Evolutionary conservation across 2,797 vertebrate species (phyloP), one percentile per base, ranked within the genome.

Genomic region (Graptemys geographica): DNA sequence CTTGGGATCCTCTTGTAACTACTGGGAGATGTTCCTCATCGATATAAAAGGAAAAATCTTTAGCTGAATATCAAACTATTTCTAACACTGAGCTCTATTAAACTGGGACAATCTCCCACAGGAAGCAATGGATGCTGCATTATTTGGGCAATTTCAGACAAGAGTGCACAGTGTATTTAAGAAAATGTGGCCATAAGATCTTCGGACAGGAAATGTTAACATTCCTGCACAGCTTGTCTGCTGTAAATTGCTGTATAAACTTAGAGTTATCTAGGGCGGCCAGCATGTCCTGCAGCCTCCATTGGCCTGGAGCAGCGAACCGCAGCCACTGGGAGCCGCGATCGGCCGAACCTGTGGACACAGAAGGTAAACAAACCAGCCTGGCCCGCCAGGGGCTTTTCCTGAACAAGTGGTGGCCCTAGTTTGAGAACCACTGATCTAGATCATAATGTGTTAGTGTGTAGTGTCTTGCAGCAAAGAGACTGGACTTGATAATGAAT

Each of bases 371-470:
- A 47, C 47, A 47, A 47, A 47, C 47, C 47, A 10, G 47, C 47
- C 47, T 10, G 9, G 47, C 47, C 47, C 3, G 8, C 47, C 47
- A 47, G 47, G 47, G 47, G 47, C 47, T 47, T 47, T 47, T 8
- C 47, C 47, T 47, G 47, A 8, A 9, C 47, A 47, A 47, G 47
- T 10, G 47, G 47, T 10, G 9, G 9, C 47, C 47, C 47, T 47
- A 47, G 47, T 47, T 47, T 47, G 47, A 47, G 47, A 47, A 47
- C 47, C 47, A 47, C 47, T 47, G 8, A 18, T 57, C 86, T 84
- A 28, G 57, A 62, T n/a, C 65, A 49, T 80, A 86, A 76, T 0
- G 1, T 3, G 15, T 4, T 33, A 33, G 11, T 0, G 0, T 12
- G 41, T 5, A 78, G 28, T 5, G 12, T 53, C 55, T 44, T 83